Evolutionary conservation across 1,140 invertebrate species (phyloP).

Genomic region (Octopus bimaculoides): DNA sequence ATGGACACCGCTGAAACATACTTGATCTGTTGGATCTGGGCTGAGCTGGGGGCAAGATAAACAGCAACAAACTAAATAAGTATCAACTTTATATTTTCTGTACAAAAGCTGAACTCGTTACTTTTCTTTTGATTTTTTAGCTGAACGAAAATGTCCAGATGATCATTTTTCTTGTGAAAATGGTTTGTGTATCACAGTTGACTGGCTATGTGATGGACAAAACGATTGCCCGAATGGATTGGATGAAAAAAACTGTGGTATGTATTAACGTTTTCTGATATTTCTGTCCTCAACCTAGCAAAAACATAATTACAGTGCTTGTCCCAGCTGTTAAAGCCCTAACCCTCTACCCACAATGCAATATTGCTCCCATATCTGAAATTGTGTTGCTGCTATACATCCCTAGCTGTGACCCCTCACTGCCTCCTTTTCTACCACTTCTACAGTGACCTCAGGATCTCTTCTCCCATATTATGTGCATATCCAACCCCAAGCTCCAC

Average conservation of each 20-base stretch:
- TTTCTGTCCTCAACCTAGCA: neutral
- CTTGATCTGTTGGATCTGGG: no score
- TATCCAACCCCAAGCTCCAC: no score
- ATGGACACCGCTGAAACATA: no score
- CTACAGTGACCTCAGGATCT: neutral
- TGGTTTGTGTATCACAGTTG: conserved; percentile 55
- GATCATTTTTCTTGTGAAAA: conserved; percentile 61
- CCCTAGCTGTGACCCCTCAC: neutral
- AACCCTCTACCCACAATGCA: neutral
- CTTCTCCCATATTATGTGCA: neutral
- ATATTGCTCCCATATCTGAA: neutral
- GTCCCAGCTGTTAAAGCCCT: no score
- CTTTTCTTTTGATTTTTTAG: conserved; percentile 18
- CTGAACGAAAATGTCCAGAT: conserved; percentile 14
- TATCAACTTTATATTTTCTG: neutral
- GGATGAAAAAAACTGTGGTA: conserved; percentile 67
- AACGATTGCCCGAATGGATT: conserved; percentile 50
- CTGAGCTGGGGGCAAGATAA: no score
- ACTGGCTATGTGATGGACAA: conserved; percentile 65
- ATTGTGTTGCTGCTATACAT: neutral
- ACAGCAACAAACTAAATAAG: no score
- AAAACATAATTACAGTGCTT: neutral
- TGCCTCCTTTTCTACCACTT: neutral
- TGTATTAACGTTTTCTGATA: conserved; percentile 25
- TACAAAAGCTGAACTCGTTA: neutral